Conservation (phyloP, 2,113 vertebrate genomes). For the Bubo blakistoni region DNA sequence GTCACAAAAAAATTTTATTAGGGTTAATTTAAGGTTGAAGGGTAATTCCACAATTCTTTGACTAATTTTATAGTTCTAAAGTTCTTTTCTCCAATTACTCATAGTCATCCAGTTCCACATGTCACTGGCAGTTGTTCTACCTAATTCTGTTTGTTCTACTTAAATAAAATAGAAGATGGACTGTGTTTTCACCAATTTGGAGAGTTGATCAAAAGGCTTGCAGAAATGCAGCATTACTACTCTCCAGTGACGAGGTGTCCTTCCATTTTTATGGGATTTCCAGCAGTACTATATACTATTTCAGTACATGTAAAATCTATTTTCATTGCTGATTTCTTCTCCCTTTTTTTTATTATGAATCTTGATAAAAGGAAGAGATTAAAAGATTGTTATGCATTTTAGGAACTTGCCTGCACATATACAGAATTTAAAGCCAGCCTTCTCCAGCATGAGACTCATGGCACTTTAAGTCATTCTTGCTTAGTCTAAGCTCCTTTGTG, state of each 20-base stretch:
- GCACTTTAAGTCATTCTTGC: constrained; percentile 22
- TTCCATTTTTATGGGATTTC: background rate
- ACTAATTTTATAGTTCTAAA: background rate
- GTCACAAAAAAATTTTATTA: background rate
- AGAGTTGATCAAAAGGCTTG: background rate
- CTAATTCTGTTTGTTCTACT: background rate
- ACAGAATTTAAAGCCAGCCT: constrained; percentile 16
- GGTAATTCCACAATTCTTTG: background rate
- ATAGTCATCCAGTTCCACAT: background rate
- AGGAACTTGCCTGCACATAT: constrained; percentile 19
- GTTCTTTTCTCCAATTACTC: background rate
- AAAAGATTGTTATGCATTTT: constrained; percentile 6
- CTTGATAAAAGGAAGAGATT: background rate
- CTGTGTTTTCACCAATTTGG: background rate
- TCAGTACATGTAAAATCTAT: background rate
- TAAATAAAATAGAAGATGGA: background rate
- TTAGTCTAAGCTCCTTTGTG: constrained; percentile 1
- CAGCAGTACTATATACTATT: background rate
- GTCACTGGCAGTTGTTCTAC: background rate
- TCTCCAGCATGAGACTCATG: constrained; percentile 14
- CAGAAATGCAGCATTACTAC: background rate
- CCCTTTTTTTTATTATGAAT: background rate
- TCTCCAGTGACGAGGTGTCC: background rate
- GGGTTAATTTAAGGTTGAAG: background rate
- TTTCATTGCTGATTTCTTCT: background rate